Conservation (phyloP, 2,113 vertebrate species). For the Pelobates fuscus region DNA sequence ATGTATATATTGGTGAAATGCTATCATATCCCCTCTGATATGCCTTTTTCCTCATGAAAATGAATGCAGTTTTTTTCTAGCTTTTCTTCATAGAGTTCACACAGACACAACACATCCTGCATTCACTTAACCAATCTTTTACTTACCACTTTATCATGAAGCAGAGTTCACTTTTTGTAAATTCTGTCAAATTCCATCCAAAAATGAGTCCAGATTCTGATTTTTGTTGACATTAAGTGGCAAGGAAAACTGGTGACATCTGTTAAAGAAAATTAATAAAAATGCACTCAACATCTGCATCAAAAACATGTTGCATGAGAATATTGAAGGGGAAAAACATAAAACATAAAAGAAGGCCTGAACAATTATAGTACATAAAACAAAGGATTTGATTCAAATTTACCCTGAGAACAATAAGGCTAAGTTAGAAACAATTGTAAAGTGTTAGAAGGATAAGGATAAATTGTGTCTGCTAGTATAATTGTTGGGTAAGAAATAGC, state of each 20-base stretch:
- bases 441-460: constrained; percentile 5
- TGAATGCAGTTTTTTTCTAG: too few relatives aligned
- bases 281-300: background rate
- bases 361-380: background rate
- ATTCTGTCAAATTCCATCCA: constrained; percentile 31
- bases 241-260: constrained; percentile 34
- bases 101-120: too few relatives aligned
- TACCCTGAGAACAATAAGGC: background rate
- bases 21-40: too few relatives aligned
- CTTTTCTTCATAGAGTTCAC: too few relatives aligned
- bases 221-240: constrained; percentile 27
- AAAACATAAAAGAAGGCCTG: too few relatives aligned
- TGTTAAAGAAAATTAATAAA: constrained; percentile 24
- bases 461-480: constrained; percentile 28
- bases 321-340: background rate
- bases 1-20: too few relatives aligned
- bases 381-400: constrained; percentile 7
- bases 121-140: too few relatives aligned
- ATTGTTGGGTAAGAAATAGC: constrained; percentile 25
- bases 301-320: background rate
- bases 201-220: constrained; percentile 38
- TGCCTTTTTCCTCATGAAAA: too few relatives aligned
- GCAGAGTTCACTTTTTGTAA: constrained; percentile 24
- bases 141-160: constrained; percentile 47
- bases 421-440: constrained; percentile 24